Percentiles rank a stretch among this genome's conserved stretches.
Conservation (phyloP, 2,113 vertebrate genomes). For the Rhipidura dahli region DNA sequence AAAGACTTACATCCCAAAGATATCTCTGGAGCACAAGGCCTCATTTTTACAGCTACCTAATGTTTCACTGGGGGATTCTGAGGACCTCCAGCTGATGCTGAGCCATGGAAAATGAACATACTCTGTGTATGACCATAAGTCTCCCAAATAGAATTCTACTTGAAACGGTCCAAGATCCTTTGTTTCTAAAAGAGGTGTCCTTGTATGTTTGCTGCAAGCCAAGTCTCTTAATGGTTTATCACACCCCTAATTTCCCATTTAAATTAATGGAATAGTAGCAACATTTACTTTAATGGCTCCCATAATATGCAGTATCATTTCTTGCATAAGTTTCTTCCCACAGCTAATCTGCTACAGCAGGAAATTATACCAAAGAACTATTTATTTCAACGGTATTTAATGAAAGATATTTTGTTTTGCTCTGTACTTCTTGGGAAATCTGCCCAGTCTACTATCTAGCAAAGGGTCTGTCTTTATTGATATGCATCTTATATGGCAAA, state of each 20-base stretch:
- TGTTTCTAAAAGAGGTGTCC: neutral
- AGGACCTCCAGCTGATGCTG: neutral
- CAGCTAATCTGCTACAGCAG: neutral
- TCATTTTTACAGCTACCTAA: neutral
- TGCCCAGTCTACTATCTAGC: neutral
- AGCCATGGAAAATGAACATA: neutral
- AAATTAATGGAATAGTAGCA: slow-evolving; percentile 23
- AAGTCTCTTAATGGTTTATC: neutral
- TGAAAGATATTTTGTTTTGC: neutral
- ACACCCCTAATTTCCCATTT: neutral
- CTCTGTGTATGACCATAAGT: neutral
- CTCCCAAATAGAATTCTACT: neutral
- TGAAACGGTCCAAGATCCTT: neutral
- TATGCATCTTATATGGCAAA: neutral
- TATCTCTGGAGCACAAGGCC: neutral
- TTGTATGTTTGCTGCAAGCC: neutral
- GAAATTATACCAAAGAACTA: neutral
- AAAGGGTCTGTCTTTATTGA: neutral
- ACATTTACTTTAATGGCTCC: slow-evolving; percentile 24
- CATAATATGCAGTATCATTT: slow-evolving; percentile 1
- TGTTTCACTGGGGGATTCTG: neutral
- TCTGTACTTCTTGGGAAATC: neutral
- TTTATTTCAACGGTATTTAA: slow-evolving; percentile 5
- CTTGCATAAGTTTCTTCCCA: neutral
- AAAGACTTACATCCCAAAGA: neutral